Conservation (phyloP, 2,888 invertebrate species). For the Odiellus spinosus region DNA sequence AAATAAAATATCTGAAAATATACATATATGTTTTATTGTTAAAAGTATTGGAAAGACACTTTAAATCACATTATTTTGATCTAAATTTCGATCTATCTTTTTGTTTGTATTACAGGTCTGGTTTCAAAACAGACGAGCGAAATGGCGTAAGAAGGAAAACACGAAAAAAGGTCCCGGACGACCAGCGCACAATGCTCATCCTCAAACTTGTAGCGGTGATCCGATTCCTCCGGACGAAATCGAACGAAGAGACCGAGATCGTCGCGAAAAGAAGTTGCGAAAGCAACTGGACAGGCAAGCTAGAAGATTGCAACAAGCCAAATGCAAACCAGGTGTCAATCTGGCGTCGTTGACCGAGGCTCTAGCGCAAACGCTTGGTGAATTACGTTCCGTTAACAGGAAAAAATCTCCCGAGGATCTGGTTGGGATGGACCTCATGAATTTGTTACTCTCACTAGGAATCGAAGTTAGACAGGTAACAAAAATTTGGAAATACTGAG, state of each 20-base stretch:
- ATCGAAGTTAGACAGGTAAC: conserved; percentile 17
- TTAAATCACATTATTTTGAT: too few species aligned
- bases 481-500: too few species aligned
- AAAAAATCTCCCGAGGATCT: conserved; percentile 17
- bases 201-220: conserved; percentile 91
- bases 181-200: conserved; percentile 96
- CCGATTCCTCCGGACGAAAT: conserved; percentile 69
- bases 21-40: too few species aligned
- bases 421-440: conserved; percentile 17
- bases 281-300: conserved; percentile 85
- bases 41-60: too few species aligned
- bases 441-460: conserved; percentile 17
- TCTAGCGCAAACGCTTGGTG: conserved; percentile 19
- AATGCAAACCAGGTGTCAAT: conserved; percentile 12
- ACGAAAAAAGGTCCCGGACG: conserved; percentile 96
- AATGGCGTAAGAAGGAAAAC: conserved; percentile 98
- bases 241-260: conserved; percentile 29
- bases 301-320: conserved; percentile 46
- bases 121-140: conserved; percentile 98
- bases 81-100: too few species aligned
- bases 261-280: conserved; percentile 45
- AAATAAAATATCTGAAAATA: too few species aligned
- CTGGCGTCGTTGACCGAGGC: conserved; percentile 19
- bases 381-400: conserved; percentile 17
- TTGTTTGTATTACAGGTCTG: conserved; percentile 74